Conservation (phyloP, 2,113 vertebrate genomes). For the Mungos mungo region DNA sequence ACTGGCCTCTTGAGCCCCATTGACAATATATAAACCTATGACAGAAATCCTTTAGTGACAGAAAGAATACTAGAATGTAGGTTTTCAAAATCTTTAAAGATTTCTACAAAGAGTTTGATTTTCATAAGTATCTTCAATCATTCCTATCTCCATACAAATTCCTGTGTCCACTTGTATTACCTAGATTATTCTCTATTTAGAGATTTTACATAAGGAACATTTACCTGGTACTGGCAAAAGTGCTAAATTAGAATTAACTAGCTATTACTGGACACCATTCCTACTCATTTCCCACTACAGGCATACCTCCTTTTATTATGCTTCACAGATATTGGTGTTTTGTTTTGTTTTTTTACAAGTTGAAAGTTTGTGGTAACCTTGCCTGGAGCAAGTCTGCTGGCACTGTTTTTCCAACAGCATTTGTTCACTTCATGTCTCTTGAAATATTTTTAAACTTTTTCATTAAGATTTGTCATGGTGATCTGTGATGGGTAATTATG, state of each 20-base stretch:
- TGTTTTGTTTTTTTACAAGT: background rate
- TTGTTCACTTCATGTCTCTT: background rate
- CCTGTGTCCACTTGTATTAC: background rate
- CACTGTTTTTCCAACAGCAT: background rate
- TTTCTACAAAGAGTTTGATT: constrained; percentile 3
- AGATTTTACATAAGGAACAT: background rate
- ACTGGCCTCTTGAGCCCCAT: background rate
- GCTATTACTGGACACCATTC: background rate
- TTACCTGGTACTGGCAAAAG: background rate
- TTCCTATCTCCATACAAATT: background rate
- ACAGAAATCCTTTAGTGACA: background rate
- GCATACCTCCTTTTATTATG: background rate
- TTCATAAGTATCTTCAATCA: background rate
- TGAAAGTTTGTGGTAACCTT: background rate
- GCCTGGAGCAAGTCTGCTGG: background rate
- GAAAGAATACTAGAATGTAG: background rate
- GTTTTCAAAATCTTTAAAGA: background rate
- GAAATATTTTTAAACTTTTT: background rate
- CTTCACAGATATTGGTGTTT: background rate
- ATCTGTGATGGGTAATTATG: background rate
- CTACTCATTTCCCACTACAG: background rate
- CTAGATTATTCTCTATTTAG: background rate
- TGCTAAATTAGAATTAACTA: background rate
- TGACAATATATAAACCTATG: background rate
- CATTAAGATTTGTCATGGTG: background rate